phyloP scores from a whole-genome alignment of 2,797 vertebrate species.

The Callimico goeldii region DNA sequence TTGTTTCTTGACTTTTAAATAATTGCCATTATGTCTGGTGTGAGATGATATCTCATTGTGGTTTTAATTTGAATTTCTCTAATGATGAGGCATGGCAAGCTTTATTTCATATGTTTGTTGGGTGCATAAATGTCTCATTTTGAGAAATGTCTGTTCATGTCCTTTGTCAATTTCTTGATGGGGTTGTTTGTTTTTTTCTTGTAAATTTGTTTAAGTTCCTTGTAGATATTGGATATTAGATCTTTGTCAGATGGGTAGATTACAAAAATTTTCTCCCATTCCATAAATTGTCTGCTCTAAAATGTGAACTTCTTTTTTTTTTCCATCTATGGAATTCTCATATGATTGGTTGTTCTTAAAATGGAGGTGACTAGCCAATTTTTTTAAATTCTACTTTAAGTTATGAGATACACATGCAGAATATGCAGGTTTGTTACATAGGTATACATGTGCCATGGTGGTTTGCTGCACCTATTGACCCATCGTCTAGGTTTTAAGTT shows the following conservation, averaged over 20 bases:
- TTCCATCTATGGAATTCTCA: no score
- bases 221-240: background rate
- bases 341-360: background rate
- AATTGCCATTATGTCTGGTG: background rate
- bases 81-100: background rate
- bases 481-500: background rate
- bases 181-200: background rate
- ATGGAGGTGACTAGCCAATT: background rate
- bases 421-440: background rate
- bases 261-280: no score
- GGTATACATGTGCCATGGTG: no score
- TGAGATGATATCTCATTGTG: background rate
- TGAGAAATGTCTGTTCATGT: background rate
- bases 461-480: background rate
- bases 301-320: no score
- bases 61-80: background rate
- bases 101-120: background rate
- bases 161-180: background rate
- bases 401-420: background rate
- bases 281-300: no score
- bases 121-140: background rate
- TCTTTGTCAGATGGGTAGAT: background rate
- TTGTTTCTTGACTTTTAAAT: no score
- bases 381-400: background rate
- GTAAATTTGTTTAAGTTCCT: background rate